A percentile compares a stretch with the other conserved stretches of the same genome.
Evolutionary conservation across 1,140 invertebrate species (phyloP).

Genomic region (Lutraria rhynchaena): DNA sequence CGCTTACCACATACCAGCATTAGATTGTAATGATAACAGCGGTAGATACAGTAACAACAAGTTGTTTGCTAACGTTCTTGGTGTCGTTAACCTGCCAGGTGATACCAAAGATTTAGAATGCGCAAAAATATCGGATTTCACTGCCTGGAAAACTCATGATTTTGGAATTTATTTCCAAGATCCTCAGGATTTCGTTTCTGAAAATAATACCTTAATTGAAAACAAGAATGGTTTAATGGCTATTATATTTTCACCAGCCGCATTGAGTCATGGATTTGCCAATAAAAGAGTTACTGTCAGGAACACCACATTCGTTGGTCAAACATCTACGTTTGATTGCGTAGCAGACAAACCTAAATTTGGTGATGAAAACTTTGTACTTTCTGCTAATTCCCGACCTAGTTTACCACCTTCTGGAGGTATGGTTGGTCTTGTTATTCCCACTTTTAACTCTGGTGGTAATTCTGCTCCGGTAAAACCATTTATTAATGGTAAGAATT

Average conservation of each 20-base stretch:
- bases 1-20: conserved; percentile 59
- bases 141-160: conserved; percentile 69
- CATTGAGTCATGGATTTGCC: conserved; percentile 57
- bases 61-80: conserved; percentile 15
- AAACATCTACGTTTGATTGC: conserved; percentile 37
- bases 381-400: not conserved
- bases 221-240: conserved; percentile 67
- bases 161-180: conserved; percentile 74
- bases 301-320: conserved; percentile 34
- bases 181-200: conserved; percentile 13
- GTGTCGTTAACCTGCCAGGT: not conserved
- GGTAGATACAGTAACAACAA: conserved; percentile 29
- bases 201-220: conserved; percentile 63
- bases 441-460: not conserved
- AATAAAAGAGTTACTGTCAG: conserved; percentile 1
- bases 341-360: not conserved
- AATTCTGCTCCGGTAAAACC: conserved; percentile 13
- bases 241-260: conserved; percentile 64
- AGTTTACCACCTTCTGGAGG: conserved; percentile 8
- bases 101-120: conserved; percentile 13
- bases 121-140: conserved; percentile 62
- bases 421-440: conserved; percentile 48
- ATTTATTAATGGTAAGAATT: conserved; percentile 17
- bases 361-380: conserved; percentile 16
- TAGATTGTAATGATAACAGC: conserved; percentile 10